These are phyloP conservation scores for Emydura subglobosa DNA, from an alignment of 2,113 vertebrate species.

Conservation along the genomic window DNA sequence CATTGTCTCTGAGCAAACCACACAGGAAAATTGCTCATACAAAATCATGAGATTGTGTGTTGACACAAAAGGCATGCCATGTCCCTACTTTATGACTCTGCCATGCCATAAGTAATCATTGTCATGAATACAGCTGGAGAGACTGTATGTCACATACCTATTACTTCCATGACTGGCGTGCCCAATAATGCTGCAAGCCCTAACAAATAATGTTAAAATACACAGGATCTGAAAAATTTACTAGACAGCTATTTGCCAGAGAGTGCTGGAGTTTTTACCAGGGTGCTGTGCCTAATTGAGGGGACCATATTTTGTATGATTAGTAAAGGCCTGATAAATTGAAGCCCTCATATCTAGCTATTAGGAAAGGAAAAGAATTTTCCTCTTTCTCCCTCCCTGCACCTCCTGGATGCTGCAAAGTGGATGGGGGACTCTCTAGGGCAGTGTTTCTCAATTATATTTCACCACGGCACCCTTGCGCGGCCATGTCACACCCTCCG, in stretches of 20 bases:
- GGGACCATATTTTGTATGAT: not conserved
- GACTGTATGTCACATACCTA: slow-evolving; percentile 22
- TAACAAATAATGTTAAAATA: not conserved
- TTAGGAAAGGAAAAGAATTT: not conserved
- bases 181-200: slow-evolving; percentile 32
- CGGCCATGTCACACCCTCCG: too few relatives aligned
- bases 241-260: not conserved
- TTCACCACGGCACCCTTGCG: too few relatives aligned
- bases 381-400: not conserved
- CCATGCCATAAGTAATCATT: slow-evolving; percentile 3
- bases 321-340: not conserved
- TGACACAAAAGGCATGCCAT: not conserved
- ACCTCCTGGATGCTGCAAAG: fast-evolving
- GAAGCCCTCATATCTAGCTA: not conserved
- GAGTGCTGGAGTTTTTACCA: not conserved
- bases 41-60: not conserved
- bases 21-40: not conserved
- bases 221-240: not conserved
- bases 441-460: too few relatives aligned
- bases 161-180: slow-evolving; percentile 5
- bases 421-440: not conserved
- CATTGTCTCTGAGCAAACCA: not conserved
- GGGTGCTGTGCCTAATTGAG: fast-evolving
- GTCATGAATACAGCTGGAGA: slow-evolving; percentile 40
- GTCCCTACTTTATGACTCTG: not conserved